A percentile compares a stretch with the other conserved stretches of the same genome.
Conservation (phyloP, 2,797 vertebrate genomes). For the Diceros bicornis region DNA sequence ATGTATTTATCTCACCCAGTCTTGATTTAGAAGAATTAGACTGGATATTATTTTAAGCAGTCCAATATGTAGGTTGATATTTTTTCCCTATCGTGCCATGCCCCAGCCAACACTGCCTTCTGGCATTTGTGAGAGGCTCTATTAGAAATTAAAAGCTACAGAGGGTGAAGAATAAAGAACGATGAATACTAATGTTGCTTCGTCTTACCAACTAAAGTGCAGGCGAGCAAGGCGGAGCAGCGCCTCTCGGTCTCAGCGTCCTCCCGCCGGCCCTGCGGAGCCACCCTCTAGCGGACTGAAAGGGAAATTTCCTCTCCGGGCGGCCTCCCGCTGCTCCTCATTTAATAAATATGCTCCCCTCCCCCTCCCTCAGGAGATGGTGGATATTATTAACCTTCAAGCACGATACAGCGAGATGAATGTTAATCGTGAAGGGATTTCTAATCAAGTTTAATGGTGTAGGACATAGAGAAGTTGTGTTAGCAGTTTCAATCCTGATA, state of each 20-base stretch:
- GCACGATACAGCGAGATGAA: slow-evolving; percentile 81
- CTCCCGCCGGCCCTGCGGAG: slow-evolving; percentile 41
- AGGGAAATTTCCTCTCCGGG: slow-evolving; percentile 79
- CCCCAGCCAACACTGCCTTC: slow-evolving; percentile 57
- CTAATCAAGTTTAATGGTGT: slow-evolving; percentile 83
- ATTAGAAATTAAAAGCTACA: slow-evolving; percentile 72
- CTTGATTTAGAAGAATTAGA: slow-evolving; percentile 72
- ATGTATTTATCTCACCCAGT: slow-evolving; percentile 71
- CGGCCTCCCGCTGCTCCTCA: background rate
- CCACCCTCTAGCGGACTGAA: slow-evolving; percentile 88
- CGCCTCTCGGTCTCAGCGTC: background rate
- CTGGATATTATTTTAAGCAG: slow-evolving; percentile 64
- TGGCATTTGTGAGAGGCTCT: slow-evolving; percentile 73
- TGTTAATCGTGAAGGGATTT: slow-evolving; percentile 87
- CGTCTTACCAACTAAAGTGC: background rate
- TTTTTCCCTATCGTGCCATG: background rate
- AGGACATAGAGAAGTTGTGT: slow-evolving; percentile 80
- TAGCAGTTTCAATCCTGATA: slow-evolving; percentile 77
- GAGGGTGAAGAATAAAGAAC: slow-evolving; percentile 58
- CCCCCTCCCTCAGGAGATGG: slow-evolving; percentile 72
- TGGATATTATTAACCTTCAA: slow-evolving; percentile 87
- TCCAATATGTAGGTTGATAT: background rate
- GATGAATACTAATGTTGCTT: background rate
- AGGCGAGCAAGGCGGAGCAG: background rate
- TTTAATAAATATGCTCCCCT: slow-evolving; percentile 74